Percentiles rank a stretch among this genome's conserved stretches.
These are phyloP conservation scores for Anabas testudineus DNA, from an alignment of 2,797 vertebrate genomes.

Conservation along the genomic window DNA sequence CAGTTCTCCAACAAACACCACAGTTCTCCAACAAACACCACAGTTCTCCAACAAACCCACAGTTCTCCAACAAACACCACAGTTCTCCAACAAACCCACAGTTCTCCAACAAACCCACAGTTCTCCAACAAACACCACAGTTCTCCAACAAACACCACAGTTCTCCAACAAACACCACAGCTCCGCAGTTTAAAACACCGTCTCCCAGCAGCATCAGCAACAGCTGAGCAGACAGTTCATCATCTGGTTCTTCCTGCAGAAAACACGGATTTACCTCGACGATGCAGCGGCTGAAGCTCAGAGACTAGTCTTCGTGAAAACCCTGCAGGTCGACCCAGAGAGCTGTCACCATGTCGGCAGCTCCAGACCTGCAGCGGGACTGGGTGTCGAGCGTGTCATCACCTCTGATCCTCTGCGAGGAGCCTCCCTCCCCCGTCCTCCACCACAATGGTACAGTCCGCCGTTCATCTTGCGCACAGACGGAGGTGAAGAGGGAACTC, in stretches of 20 bases:
- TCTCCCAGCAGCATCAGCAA: slow-evolving; percentile 37
- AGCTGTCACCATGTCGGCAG: slow-evolving; percentile 54
- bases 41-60: background rate
- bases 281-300: slow-evolving; percentile 2
- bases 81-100: background rate
- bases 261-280: slow-evolving; percentile 46
- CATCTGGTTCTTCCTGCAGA: slow-evolving; percentile 12
- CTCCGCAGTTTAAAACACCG: background rate
- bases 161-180: background rate
- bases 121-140: background rate
- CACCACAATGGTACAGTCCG: slow-evolving; percentile 53
- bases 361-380: slow-evolving; percentile 44
- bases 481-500: too few relatives aligned
- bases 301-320: slow-evolving; percentile 22
- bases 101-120: too few relatives aligned
- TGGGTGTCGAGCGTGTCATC: slow-evolving; percentile 67
- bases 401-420: slow-evolving; percentile 65
- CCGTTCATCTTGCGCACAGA: background rate
- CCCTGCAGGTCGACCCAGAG: background rate
- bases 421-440: slow-evolving; percentile 8
- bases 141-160: background rate
- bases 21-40: background rate
- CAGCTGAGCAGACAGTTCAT: slow-evolving; percentile 24
- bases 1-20: background rate
- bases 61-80: too few relatives aligned